Percentiles rank a stretch among this genome's conserved stretches.
Evolutionary conservation across 2,797 vertebrate species (phyloP).

Genomic region (Paedocypris micromegethes): DNA sequence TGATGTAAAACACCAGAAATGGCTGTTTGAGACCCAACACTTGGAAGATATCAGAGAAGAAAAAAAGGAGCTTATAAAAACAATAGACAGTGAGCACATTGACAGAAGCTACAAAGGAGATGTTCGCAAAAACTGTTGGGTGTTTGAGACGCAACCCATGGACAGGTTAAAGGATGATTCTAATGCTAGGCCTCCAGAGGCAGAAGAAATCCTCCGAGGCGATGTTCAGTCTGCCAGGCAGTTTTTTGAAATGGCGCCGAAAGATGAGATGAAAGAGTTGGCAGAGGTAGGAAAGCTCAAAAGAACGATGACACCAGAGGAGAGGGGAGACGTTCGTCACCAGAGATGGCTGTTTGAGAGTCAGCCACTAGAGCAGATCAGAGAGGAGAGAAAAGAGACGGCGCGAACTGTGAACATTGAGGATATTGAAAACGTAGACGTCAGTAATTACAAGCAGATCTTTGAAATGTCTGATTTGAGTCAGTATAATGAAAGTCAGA

Average conservation of each 20-base stretch:
- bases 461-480: conserved; percentile 80
- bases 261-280: conserved; percentile 77
- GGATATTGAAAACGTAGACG: conserved; percentile 81
- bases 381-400: conserved; percentile 79
- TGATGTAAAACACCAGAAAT: conserved; percentile 83
- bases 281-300: conserved; percentile 80
- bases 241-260: conserved; percentile 83
- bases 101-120: conserved; percentile 73
- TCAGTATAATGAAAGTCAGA: conserved; percentile 71
- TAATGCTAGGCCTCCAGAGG: conserved; percentile 57
- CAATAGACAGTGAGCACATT: conserved; percentile 76
- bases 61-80: conserved; percentile 72
- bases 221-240: conserved; percentile 80
- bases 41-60: conserved; percentile 83
- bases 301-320: conserved; percentile 68
- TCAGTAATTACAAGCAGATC: conserved; percentile 76
- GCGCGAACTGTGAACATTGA: conserved; percentile 78
- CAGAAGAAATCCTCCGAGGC: conserved; percentile 78
- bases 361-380: conserved; percentile 81
- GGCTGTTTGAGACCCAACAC: conserved; percentile 84
- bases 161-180: conserved; percentile 78
- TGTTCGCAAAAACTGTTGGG: conserved; percentile 77
- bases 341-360: conserved; percentile 90
- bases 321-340: conserved; percentile 83
- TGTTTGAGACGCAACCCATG: conserved; percentile 87